Percentiles rank a stretch among this genome's conserved stretches.
phyloP scores from a whole-genome alignment of 2,797 vertebrate species.

The Eulemur albifrons region DNA sequence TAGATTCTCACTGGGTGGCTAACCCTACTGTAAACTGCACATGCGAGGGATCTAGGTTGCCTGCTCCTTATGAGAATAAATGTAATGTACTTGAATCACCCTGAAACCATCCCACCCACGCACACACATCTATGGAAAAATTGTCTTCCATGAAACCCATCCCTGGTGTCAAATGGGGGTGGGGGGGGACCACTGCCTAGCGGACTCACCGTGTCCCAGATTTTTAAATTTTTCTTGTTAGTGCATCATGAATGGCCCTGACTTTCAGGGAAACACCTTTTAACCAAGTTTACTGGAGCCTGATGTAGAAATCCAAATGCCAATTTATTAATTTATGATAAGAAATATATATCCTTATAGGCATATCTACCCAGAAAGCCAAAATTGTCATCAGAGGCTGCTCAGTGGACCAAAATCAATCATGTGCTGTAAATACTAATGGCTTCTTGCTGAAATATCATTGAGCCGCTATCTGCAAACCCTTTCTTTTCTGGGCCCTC shows the following conservation, averaged over 20 bases:
- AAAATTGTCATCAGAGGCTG: neutral
- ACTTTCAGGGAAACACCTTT: neutral
- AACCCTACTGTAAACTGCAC: too few relatives aligned
- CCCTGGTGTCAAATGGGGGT: too few relatives aligned
- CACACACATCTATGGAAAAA: too few relatives aligned
- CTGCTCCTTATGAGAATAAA: too few relatives aligned
- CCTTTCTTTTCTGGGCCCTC: neutral
- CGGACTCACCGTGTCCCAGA: neutral
- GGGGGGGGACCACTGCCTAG: neutral
- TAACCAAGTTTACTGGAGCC: neutral
- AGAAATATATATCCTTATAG: neutral
- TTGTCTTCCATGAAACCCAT: too few relatives aligned
- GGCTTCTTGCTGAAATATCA: neutral
- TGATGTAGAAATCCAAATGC: neutral
- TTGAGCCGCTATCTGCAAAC: neutral
- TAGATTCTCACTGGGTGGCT: too few relatives aligned
- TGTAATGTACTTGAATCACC: too few relatives aligned
- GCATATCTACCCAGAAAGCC: neutral
- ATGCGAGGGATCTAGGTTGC: too few relatives aligned
- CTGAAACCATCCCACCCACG: too few relatives aligned
- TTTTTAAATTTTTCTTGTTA: neutral
- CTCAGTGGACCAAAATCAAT: neutral
- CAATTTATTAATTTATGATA: neutral
- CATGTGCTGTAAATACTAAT: neutral
- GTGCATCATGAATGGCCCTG: neutral